phyloP scores from a whole-genome alignment of 2,888 invertebrate genomes.

The Acrobasis repandana region DNA sequence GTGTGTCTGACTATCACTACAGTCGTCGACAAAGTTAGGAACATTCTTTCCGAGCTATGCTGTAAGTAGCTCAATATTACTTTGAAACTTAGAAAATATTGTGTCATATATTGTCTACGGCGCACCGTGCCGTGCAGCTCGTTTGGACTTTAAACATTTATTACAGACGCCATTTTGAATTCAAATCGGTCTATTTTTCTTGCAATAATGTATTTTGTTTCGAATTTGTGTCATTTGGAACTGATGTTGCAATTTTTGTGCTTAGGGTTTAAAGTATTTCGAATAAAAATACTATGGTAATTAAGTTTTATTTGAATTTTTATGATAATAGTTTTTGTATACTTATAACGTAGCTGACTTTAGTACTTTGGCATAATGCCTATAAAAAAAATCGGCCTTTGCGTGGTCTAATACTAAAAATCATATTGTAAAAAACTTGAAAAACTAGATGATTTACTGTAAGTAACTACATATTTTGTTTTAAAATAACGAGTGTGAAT shows the following conservation, averaged over 20 bases:
- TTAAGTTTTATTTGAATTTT: background rate
- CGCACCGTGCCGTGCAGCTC: slow-evolving; percentile 48
- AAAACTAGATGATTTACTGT: too few relatives aligned
- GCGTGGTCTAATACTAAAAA: too few relatives aligned
- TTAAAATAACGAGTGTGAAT: too few relatives aligned
- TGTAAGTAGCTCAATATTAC: slow-evolving; percentile 59
- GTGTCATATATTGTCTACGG: slow-evolving; percentile 66
- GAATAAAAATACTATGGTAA: background rate
- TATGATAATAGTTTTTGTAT: background rate
- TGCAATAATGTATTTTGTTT: slow-evolving; percentile 29
- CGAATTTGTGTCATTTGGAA: slow-evolving; percentile 27
- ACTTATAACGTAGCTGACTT: too few relatives aligned
- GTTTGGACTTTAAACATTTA: slow-evolving; percentile 52
- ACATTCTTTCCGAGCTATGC: slow-evolving; percentile 26
- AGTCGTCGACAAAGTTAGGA: slow-evolving; percentile 41
- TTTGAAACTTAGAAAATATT: slow-evolving; percentile 69
- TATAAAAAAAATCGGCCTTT: too few relatives aligned
- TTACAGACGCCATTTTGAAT: slow-evolving; percentile 43
- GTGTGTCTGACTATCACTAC: slow-evolving; percentile 4
- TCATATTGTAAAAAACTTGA: too few relatives aligned
- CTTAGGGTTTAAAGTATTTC: background rate
- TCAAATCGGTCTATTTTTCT: slow-evolving; percentile 35
- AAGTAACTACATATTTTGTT: too few relatives aligned
- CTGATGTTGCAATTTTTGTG: slow-evolving; percentile 14
- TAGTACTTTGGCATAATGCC: too few relatives aligned